Percentiles rank a stretch among this genome's conserved stretches.
Evolutionary conservation across 2,888 invertebrate genomes (phyloP).

Genomic region (Rotaria socialis): DNA sequence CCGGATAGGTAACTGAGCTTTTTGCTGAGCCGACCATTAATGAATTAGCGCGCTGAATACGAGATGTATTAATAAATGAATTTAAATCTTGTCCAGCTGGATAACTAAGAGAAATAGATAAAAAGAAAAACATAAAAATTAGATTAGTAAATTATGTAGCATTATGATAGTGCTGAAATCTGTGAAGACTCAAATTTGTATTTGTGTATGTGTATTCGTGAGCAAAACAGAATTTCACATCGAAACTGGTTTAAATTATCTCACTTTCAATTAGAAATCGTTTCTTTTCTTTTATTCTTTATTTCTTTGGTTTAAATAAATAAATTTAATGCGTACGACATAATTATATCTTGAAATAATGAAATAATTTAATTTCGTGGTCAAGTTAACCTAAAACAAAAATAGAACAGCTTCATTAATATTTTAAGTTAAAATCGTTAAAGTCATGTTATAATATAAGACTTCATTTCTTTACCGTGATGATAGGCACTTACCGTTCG

Average conservation of each 20-base stretch:
- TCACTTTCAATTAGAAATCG: neutral
- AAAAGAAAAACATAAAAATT: neutral
- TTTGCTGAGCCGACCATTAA: neutral
- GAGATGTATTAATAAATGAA: neutral
- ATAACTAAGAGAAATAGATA: neutral
- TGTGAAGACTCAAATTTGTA: neutral
- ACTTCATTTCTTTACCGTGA: too few relatives aligned
- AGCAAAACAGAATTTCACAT: neutral
- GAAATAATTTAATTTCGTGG: neutral
- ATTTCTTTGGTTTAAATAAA: neutral
- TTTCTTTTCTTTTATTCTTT: neutral
- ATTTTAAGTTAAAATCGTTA: neutral
- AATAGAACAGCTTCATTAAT: neutral
- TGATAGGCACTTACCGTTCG: too few relatives aligned
- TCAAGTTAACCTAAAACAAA: neutral
- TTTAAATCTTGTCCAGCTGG: neutral
- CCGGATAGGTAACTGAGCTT: neutral
- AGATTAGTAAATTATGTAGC: too few relatives aligned
- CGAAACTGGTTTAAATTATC: neutral
- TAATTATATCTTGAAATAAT: neutral
- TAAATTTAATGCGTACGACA: neutral
- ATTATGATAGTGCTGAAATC: too few relatives aligned
- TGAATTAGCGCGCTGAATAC: neutral
- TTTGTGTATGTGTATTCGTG: neutral
- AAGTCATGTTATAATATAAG: neutral